These are phyloP conservation scores for Rhagonycha lutea DNA, from an alignment of 2,888 invertebrate species.

Conservation along the genomic window DNA sequence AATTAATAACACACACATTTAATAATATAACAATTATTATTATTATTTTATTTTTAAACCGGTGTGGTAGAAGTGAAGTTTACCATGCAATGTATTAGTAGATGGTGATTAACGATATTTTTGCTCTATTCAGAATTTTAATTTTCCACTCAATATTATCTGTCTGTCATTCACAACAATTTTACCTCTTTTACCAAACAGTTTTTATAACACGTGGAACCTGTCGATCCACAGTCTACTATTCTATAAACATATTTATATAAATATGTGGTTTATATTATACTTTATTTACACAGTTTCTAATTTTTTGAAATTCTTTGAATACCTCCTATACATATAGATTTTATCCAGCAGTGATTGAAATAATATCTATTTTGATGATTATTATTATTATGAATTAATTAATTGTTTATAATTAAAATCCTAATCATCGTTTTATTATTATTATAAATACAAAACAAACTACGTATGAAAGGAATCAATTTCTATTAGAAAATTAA, in stretches of 20 bases:
- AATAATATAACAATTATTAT: not conserved
- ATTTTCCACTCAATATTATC: not conserved
- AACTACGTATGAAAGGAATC: not conserved
- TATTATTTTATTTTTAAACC: not conserved
- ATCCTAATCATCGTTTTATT: not conserved
- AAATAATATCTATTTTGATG: not conserved
- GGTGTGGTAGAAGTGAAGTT: not conserved
- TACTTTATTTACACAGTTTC: too few species aligned
- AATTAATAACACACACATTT: not conserved
- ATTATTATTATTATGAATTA: too few species aligned
- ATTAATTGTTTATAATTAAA: not conserved
- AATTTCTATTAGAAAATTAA: constrained; percentile 3
- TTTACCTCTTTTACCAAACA: too few species aligned
- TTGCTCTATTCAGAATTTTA: not conserved
- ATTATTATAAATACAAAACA: not conserved
- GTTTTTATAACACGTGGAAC: too few species aligned
- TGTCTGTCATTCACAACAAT: too few species aligned
- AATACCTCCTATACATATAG: too few species aligned
- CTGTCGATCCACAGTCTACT: too few species aligned
- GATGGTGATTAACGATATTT: not conserved
- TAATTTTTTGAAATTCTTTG: too few species aligned
- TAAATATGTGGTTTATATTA: too few species aligned
- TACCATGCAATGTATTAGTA: not conserved
- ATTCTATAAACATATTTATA: too few species aligned
- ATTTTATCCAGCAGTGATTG: not conserved